These are phyloP conservation scores for Hypothenemus hampei DNA, from an alignment of 1,140 invertebrate species.

Conservation along the genomic window DNA sequence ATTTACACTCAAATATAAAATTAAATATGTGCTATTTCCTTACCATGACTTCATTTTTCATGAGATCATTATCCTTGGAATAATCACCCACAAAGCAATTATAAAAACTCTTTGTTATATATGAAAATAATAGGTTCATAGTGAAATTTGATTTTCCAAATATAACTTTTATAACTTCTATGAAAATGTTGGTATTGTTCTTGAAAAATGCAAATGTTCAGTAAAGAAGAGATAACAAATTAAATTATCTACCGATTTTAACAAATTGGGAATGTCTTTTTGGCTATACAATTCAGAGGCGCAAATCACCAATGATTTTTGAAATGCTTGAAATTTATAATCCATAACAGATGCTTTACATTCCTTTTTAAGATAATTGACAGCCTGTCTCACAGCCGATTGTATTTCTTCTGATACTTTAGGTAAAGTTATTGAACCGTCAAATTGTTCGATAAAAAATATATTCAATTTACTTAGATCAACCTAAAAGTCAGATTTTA, in stretches of 20 bases:
- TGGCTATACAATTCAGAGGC: constrained; percentile 21
- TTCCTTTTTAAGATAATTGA: constrained; percentile 54
- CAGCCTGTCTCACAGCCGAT: constrained; percentile 59
- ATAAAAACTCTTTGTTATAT: constrained; percentile 50
- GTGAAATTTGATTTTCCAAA: constrained; percentile 52
- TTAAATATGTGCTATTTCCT: neutral
- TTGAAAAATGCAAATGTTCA: constrained; percentile 43
- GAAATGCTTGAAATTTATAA: constrained; percentile 30
- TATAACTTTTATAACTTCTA: constrained; percentile 39
- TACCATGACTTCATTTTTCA: constrained; percentile 49
- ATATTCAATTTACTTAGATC: constrained; percentile 64
- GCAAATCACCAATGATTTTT: constrained; percentile 17
- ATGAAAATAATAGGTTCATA: constrained; percentile 50
- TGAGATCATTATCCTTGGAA: constrained; percentile 48
- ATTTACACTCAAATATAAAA: neutral
- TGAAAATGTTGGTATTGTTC: constrained; percentile 33
- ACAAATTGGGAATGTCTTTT: constrained; percentile 28
- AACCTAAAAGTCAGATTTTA: constrained; percentile 54
- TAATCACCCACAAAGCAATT: constrained; percentile 50
- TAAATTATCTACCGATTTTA: constrained; percentile 29
- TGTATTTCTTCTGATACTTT: constrained; percentile 63
- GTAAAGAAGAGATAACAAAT: neutral
- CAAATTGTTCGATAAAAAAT: constrained; percentile 74
- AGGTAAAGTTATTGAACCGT: constrained; percentile 56
- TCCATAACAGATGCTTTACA: constrained; percentile 50